phyloP scores from a whole-genome alignment of 2,113 vertebrate genomes.

The Collichthys lucidus region DNA sequence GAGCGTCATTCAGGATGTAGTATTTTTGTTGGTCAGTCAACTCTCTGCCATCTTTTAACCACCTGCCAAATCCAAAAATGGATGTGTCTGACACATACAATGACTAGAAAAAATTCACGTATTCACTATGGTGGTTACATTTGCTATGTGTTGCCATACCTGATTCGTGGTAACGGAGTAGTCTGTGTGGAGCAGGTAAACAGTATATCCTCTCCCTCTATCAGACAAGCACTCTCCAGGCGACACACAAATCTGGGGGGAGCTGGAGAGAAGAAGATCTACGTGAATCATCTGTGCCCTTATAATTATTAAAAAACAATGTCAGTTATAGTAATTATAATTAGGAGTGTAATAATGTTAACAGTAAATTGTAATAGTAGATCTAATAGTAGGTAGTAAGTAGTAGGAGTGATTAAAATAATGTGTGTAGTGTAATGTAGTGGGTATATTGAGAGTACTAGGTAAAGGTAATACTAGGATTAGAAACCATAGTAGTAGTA shows the following conservation, averaged over 20 bases:
- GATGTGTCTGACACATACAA: neutral
- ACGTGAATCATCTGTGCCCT: neutral
- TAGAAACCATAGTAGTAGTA: neutral
- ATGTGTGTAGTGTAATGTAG: neutral
- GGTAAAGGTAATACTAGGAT: neutral
- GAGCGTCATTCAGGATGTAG: constrained; percentile 85
- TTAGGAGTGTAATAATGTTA: neutral
- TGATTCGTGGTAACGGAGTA: constrained; percentile 88
- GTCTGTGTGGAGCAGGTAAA: constrained; percentile 90
- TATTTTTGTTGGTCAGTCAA: constrained; percentile 87
- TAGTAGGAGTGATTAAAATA: neutral
- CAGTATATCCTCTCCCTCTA: constrained; percentile 89
- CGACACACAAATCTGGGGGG: constrained; percentile 92
- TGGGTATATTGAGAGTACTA: neutral
- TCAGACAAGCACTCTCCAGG: constrained; percentile 88
- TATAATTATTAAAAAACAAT: neutral
- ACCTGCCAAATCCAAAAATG: constrained; percentile 79
- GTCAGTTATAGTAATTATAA: neutral
- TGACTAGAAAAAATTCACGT: neutral
- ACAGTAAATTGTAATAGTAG: neutral
- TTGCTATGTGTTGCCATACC: constrained; percentile 68
- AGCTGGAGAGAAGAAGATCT: constrained; percentile 80
- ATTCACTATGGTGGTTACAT: neutral
- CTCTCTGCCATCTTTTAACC: constrained; percentile 89
- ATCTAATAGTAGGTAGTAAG: neutral